Percentiles rank a stretch among this genome's conserved stretches.
Conservation (phyloP, 2,888 invertebrate genomes). For the Zygothrica quintamaculata region DNA sequence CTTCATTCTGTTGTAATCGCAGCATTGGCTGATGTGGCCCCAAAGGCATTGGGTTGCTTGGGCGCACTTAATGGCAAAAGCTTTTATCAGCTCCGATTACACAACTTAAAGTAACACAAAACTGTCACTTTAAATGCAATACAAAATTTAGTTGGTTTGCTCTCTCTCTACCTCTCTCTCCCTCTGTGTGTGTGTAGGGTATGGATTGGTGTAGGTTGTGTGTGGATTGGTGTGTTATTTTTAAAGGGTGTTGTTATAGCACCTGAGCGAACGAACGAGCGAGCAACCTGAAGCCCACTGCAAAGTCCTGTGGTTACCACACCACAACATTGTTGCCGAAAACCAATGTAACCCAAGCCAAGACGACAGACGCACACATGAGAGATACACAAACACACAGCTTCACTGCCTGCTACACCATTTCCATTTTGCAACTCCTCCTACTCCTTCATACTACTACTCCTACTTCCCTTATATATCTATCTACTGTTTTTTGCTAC, state of each 20-base stretch:
- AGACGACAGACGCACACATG: constrained; percentile 45
- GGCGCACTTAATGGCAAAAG: constrained; percentile 60
- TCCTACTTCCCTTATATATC: constrained; percentile 9
- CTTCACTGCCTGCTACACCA: background rate
- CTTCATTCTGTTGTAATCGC: constrained; percentile 15
- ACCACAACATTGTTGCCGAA: constrained; percentile 79
- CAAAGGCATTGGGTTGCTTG: constrained; percentile 25
- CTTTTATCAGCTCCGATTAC: constrained; percentile 78
- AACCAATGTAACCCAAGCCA: constrained; percentile 75
- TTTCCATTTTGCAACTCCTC: background rate
- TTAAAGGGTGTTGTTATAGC: constrained; percentile 24
- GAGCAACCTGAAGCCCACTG: constrained; percentile 50
- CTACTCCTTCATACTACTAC: background rate
- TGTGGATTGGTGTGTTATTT: constrained; percentile 1
- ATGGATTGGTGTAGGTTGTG: background rate
- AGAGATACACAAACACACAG: too few species aligned
- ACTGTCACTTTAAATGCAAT: constrained; percentile 77
- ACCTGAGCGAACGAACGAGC: constrained; percentile 45
- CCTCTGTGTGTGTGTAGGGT: background rate
- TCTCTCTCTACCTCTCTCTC: too few species aligned
- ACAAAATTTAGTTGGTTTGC: constrained; percentile 21
- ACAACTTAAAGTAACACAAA: constrained; percentile 71
- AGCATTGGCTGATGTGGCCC: constrained; percentile 1
- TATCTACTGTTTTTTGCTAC: too few species aligned
- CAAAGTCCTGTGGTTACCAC: constrained; percentile 66